Evolutionary conservation across 2,113 vertebrate species (phyloP).

Genomic region (Ploceus nigricollis): DNA sequence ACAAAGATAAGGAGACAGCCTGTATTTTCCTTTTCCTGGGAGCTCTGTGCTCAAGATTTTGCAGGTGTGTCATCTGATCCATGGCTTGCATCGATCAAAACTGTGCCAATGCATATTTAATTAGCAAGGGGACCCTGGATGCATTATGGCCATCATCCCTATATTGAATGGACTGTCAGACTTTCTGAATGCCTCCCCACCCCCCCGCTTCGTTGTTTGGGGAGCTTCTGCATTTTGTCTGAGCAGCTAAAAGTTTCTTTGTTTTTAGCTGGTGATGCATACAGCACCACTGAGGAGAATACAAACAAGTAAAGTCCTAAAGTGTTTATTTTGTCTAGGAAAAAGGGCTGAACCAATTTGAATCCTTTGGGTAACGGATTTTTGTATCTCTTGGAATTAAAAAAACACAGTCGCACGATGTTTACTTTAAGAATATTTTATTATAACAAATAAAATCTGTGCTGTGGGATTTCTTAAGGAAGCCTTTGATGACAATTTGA

Average conservation of each 20-base stretch:
- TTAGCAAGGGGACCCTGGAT: constrained; percentile 87
- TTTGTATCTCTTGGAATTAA: constrained; percentile 67
- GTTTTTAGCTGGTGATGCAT: constrained; percentile 94
- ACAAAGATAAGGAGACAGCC: constrained; percentile 83
- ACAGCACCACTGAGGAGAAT: constrained; percentile 84
- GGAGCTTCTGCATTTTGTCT: constrained; percentile 86
- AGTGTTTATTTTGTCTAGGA: constrained; percentile 89
- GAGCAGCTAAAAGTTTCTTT: constrained; percentile 89
- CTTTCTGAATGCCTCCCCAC: constrained; percentile 81
- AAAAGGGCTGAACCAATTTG: constrained; percentile 73
- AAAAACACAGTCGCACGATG: constrained; percentile 25
- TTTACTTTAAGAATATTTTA: constrained; percentile 71
- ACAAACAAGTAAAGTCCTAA: constrained; percentile 88
- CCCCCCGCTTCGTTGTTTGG: constrained; percentile 79
- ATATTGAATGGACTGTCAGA: constrained; percentile 88
- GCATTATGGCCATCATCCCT: constrained; percentile 84
- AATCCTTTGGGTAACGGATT: constrained; percentile 69
- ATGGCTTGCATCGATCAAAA: constrained; percentile 89
- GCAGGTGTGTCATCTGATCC: constrained; percentile 92
- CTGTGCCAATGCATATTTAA: constrained; percentile 94
- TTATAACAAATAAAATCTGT: constrained; percentile 67
- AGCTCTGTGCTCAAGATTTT: constrained; percentile 86
- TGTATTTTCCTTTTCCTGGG: constrained; percentile 80
- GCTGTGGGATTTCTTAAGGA: constrained; percentile 66
- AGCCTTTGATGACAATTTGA: constrained; percentile 69